Evolutionary conservation across 2,888 invertebrate species (phyloP).

Genomic region (Drymonia ruficornis): DNA sequence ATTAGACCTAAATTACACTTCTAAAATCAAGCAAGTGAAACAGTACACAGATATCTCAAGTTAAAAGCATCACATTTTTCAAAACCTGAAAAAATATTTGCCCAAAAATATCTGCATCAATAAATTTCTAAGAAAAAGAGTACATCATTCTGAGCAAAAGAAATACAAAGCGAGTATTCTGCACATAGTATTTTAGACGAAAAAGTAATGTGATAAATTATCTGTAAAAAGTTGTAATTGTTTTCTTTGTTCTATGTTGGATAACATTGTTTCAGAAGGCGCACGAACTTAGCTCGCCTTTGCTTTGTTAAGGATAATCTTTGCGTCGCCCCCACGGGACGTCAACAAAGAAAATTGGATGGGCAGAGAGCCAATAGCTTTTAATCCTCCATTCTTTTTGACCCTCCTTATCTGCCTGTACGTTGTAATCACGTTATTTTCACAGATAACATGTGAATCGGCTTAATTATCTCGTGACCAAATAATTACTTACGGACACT

Average conservation of each 20-base stretch:
- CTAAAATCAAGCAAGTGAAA: not conserved
- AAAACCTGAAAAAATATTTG: not conserved
- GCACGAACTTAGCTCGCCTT: conserved; percentile 55
- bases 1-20: not conserved
- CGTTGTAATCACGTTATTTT: conserved; percentile 70
- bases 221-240: conserved; percentile 63
- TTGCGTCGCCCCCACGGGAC: conserved; percentile 72
- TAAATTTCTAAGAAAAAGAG: conserved; percentile 10
- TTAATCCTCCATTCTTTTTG: conserved; percentile 80
- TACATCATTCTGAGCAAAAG: conserved; percentile 20
- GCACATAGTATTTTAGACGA: conserved; percentile 45
- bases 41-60: not conserved
- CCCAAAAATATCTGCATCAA: not conserved
- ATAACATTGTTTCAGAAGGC: conserved; percentile 60
- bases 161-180: conserved; percentile 33
- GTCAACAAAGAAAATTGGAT: conserved; percentile 84
- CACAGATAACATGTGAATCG: conserved; percentile 46
- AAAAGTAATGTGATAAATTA: conserved; percentile 53
- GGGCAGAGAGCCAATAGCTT: conserved; percentile 82
- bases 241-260: conserved; percentile 53
- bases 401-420: conserved; percentile 74
- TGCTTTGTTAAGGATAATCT: conserved; percentile 82
- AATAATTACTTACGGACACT: conserved; percentile 24
- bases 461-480: conserved; percentile 37
- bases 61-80: not conserved